These are phyloP conservation scores for Callithrix jacchus DNA, from an alignment of 2,113 vertebrate genomes.

Conservation along the genomic window DNA sequence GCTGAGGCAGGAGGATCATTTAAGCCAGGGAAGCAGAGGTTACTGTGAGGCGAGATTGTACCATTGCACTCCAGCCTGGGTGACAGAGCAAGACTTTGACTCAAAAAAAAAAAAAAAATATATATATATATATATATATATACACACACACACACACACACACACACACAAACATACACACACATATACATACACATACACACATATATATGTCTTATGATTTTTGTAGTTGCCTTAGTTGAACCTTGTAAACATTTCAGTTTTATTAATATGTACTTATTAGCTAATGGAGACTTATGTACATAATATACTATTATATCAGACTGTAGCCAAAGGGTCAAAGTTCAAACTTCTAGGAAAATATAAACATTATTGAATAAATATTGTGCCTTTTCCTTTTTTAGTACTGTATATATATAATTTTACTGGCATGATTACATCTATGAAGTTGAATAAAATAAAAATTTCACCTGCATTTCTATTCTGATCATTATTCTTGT, in stretches of 20 bases:
- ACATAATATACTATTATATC: slow-evolving; percentile 13
- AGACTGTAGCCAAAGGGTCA: not conserved
- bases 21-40: too few species aligned
- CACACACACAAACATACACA: too few species aligned
- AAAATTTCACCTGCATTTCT: not conserved
- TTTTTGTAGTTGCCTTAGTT: not conserved
- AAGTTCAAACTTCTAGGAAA: slow-evolving; percentile 22
- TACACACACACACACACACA: too few species aligned
- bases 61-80: too few species aligned
- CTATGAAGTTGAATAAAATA: not conserved
- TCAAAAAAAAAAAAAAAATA: too few species aligned
- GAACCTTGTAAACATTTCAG: not conserved
- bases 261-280: slow-evolving; percentile 22
- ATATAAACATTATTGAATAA: not conserved
- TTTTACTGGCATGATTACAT: not conserved
- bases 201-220: not conserved
- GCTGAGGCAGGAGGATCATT: too few species aligned
- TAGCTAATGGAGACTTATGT: not conserved
- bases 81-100: too few species aligned
- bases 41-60: too few species aligned
- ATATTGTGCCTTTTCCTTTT: not conserved
- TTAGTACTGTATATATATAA: not conserved
- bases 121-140: too few species aligned
- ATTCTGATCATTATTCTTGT: not conserved
- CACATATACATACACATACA: too few species aligned